Evolutionary conservation across 2,888 invertebrate species (phyloP).

Genomic region (Drosophila aldrichi): DNA sequence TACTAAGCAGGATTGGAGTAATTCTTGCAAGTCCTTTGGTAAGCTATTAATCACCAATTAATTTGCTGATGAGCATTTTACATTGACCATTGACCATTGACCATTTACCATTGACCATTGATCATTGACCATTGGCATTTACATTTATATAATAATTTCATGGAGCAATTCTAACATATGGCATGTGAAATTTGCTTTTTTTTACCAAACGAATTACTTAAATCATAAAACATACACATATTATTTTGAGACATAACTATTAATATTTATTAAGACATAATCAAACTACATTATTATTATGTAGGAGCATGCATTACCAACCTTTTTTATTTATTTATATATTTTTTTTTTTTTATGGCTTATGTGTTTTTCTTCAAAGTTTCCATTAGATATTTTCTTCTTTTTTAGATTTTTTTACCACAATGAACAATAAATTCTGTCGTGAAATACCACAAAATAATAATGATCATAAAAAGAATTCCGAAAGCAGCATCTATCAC

Average conservation of each 20-base stretch:
- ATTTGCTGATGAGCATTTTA: constrained; percentile 38
- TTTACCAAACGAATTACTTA: constrained; percentile 58
- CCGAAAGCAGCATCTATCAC: neutral
- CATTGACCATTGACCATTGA: no score
- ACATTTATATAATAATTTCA: constrained; percentile 5
- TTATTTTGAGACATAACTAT: constrained; percentile 19
- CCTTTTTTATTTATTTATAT: constrained; percentile 31
- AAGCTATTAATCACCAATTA: constrained; percentile 87
- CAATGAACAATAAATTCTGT: constrained; percentile 8
- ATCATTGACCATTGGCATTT: neutral
- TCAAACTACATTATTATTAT: constrained; percentile 20
- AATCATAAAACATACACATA: neutral
- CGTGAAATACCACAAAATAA: constrained; percentile 14
- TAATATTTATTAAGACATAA: neutral
- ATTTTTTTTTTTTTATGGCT: constrained; percentile 35
- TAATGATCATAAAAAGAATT: neutral
- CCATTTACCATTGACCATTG: no score
- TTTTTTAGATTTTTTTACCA: constrained; percentile 13
- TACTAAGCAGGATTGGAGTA: constrained; percentile 98
- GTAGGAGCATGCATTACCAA: constrained; percentile 78
- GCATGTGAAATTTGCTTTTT: constrained; percentile 82
- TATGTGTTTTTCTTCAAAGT: constrained; percentile 1
- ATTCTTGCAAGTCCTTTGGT: constrained; percentile 98
- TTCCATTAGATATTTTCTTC: neutral
- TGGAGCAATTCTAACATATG: constrained; percentile 47